Conservation (phyloP, 2,888 invertebrate species). For the Drymonia ruficornis region DNA sequence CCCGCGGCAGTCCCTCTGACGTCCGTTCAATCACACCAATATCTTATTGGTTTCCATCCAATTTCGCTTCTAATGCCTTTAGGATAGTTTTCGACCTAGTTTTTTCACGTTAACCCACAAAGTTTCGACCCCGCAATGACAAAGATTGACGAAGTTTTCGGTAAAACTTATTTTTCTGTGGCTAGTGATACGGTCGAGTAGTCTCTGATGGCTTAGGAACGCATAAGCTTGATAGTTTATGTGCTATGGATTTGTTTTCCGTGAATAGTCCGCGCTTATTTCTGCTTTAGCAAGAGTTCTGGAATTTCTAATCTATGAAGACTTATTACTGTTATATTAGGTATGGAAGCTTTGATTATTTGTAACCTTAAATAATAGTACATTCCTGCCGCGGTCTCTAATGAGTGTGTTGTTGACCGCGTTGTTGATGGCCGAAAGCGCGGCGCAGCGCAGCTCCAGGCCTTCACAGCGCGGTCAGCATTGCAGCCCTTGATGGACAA, state of each 20-base stretch:
- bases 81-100: constrained; percentile 32
- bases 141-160: constrained; percentile 4
- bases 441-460: too few species aligned
- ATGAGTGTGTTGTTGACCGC: too few species aligned
- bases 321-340: not conserved
- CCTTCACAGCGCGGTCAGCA: too few species aligned
- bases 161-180: not conserved
- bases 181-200: constrained; percentile 1
- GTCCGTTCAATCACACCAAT: constrained; percentile 37
- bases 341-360: too few species aligned
- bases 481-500: too few species aligned
- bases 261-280: too few species aligned
- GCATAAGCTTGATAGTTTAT: not conserved
- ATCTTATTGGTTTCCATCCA: constrained; percentile 46
- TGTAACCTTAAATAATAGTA: too few species aligned
- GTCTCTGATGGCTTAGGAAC: not conserved
- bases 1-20: constrained; percentile 9
- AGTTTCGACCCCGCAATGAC: not conserved
- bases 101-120: constrained; percentile 5
- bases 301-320: not conserved
- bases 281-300: too few species aligned
- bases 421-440: too few species aligned
- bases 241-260: not conserved
- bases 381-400: too few species aligned
- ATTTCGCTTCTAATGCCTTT: constrained; percentile 39